Evolutionary conservation across 2,888 invertebrate species (phyloP).

Genomic region (Gortyna flavago): DNA sequence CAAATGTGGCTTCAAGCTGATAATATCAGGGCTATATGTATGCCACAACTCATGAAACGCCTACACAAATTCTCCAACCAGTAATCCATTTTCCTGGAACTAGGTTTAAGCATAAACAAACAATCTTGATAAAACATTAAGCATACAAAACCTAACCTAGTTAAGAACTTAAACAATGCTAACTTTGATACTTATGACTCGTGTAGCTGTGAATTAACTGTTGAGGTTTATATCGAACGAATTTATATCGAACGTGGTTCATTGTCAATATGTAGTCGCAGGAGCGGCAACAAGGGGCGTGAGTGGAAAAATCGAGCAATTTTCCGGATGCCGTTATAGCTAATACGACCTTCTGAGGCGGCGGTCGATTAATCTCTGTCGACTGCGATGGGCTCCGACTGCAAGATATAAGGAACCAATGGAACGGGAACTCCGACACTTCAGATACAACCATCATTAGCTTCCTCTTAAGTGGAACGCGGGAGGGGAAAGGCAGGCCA

Average conservation of each 20-base stretch:
- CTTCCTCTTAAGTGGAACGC: slow-evolving; percentile 62
- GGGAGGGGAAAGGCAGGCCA: slow-evolving; percentile 66
- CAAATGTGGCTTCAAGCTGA: slow-evolving; percentile 19
- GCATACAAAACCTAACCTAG: slow-evolving; percentile 51
- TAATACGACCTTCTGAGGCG: slow-evolving; percentile 85
- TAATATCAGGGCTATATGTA: slow-evolving; percentile 28
- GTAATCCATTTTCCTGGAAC: slow-evolving; percentile 40
- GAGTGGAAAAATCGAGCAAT: slow-evolving; percentile 87
- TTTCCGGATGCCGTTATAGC: slow-evolving; percentile 88
- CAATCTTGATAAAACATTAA: slow-evolving; percentile 45
- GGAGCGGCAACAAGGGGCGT: slow-evolving; percentile 82
- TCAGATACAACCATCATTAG: slow-evolving; percentile 75
- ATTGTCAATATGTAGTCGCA: slow-evolving; percentile 83
- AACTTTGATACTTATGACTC: slow-evolving; percentile 46
- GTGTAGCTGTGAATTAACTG: slow-evolving; percentile 60
- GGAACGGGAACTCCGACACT: slow-evolving; percentile 75
- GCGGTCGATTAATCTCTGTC: slow-evolving; percentile 88
- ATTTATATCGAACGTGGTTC: slow-evolving; percentile 77
- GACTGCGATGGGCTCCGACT: slow-evolving; percentile 83
- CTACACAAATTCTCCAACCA: slow-evolving; percentile 37
- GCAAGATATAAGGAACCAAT: slow-evolving; percentile 81
- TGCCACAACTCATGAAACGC: slow-evolving; percentile 33
- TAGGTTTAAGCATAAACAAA: slow-evolving; percentile 35
- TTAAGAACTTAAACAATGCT: slow-evolving; percentile 52
- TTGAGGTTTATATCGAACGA: slow-evolving; percentile 67